Conservation (phyloP, 2,113 vertebrate species). For the Alexandromys fortis region DNA sequence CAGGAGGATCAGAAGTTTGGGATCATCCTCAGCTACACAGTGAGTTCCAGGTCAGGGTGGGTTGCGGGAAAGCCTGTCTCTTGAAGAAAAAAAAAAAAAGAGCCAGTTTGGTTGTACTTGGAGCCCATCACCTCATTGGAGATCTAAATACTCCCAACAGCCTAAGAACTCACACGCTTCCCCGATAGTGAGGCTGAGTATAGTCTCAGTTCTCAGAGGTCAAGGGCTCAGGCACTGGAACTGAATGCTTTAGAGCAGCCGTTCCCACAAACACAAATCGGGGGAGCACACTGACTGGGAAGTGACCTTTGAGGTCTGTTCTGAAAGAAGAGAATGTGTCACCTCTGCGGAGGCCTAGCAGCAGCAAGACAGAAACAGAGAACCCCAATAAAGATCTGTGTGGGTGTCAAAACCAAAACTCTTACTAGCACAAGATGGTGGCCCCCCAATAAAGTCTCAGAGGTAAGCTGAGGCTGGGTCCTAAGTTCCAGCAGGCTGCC, state of each 20-base stretch:
- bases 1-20: background rate
- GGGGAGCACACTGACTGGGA: background rate
- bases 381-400: background rate
- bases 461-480: background rate
- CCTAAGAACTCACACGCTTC: background rate
- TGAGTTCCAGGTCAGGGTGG: background rate
- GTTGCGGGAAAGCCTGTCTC: background rate
- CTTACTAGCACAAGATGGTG: background rate
- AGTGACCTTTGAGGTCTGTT: background rate
- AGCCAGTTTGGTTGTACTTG: background rate
- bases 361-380: background rate
- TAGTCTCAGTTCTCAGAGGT: background rate
- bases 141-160: background rate
- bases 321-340: slow-evolving; percentile 40
- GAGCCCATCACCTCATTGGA: background rate
- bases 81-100: too few species aligned
- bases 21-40: too few species aligned
- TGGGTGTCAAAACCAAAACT: background rate
- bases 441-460: background rate
- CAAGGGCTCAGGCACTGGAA: background rate
- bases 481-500: background rate
- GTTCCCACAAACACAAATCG: background rate
- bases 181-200: background rate
- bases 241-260: background rate
- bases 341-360: background rate